Evolutionary conservation across 2,888 invertebrate species (phyloP).

Genomic region (Acrobasis suavella): DNA sequence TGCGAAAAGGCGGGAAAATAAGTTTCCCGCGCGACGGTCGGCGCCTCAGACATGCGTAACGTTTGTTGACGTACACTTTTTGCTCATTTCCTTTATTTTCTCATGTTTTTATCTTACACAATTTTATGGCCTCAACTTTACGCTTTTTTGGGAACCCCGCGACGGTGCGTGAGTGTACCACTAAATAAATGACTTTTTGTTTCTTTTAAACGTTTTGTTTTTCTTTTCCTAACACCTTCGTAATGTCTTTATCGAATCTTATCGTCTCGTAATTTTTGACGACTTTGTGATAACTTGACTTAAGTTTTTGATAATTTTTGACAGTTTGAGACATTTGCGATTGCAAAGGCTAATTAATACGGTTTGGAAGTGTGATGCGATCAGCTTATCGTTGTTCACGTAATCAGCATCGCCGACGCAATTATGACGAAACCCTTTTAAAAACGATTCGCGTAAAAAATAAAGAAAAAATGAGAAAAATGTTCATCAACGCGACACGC

Average conservation of each 20-base stretch:
- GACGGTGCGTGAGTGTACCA: constrained; percentile 16
- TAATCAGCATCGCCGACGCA: constrained; percentile 75
- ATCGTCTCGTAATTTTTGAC: constrained; percentile 6
- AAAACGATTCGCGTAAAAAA: constrained; percentile 81
- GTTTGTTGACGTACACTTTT: constrained; percentile 62
- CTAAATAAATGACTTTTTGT: constrained; percentile 13
- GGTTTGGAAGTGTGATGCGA: constrained; percentile 30
- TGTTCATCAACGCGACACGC: constrained; percentile 82
- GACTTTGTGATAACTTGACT: not conserved
- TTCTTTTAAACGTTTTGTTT: constrained; percentile 13
- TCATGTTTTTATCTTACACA: constrained; percentile 24
- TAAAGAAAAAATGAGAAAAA: constrained; percentile 81
- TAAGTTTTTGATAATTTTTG: constrained; percentile 5
- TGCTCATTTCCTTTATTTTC: constrained; percentile 38
- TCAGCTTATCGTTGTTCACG: constrained; percentile 67
- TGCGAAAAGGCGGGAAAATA: constrained; percentile 76
- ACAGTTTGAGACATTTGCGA: constrained; percentile 8
- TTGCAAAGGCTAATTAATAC: constrained; percentile 23
- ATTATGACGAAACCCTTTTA: constrained; percentile 82
- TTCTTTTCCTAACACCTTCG: not conserved
- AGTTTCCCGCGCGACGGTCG: constrained; percentile 72
- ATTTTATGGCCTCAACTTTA: constrained; percentile 38
- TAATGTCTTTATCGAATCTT: constrained; percentile 12
- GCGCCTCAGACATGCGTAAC: constrained; percentile 68
- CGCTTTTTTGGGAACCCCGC: constrained; percentile 34